phyloP scores from a whole-genome alignment of 2,113 vertebrate species.

The Steatornis caripensis region DNA sequence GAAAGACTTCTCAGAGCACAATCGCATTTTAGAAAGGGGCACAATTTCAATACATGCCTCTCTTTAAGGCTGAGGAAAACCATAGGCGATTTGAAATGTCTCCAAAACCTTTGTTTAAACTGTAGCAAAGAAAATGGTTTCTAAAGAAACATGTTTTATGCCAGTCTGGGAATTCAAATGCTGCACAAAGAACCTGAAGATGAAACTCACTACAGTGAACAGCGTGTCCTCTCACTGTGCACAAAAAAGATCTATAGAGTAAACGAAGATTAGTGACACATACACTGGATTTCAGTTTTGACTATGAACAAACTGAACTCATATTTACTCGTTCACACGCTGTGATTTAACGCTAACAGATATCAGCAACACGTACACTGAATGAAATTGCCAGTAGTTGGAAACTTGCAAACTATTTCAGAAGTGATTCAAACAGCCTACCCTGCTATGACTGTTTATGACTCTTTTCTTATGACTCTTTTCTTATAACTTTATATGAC shows the following conservation, averaged over 20 bases:
- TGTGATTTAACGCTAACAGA: background rate
- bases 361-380: background rate
- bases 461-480: too few species aligned
- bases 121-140: background rate
- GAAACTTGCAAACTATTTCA: background rate
- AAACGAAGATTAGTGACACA: background rate
- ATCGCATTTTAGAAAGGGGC: accelerated
- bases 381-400: background rate
- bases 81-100: background rate
- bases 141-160: background rate
- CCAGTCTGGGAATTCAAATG: background rate
- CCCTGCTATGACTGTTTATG: background rate
- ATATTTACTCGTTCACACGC: background rate
- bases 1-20: background rate
- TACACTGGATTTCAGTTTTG: background rate
- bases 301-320: background rate
- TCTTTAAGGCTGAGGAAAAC: background rate
- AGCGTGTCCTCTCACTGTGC: background rate
- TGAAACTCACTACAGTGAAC: background rate
- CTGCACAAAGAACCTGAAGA: background rate
- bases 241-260: background rate
- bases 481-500: too few species aligned
- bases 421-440: background rate
- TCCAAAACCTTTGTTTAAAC: background rate
- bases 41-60: background rate